Evolutionary conservation across 2,888 invertebrate genomes (phyloP), one percentile per base, ranked within the genome.

Genomic region (Halictus ligatus): DNA sequence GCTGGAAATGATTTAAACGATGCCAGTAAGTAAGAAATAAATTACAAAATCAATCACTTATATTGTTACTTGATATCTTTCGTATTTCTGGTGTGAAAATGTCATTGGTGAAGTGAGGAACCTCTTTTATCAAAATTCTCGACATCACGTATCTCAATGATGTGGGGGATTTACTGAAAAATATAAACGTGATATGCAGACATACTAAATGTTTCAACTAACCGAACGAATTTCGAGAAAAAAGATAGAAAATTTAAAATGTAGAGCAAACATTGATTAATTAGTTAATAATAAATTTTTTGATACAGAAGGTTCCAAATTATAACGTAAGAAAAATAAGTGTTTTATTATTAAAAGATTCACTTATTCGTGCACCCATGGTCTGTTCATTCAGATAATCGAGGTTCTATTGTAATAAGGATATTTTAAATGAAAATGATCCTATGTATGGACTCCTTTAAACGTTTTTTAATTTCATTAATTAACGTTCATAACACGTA

Each of bases 401-500:
- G 69, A 69, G 69, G 69, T 69, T 69, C 40, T 69, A 69, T 35
- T 21, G 69, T 69, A 69, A 69, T 67, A 71, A 71, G 71, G 71
- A 43, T 71, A 43, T 13, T 43, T 43, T n/a, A 71, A 64, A 43
- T 71, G 71, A 71, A 71, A 71, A 71, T 43, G 71, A 71, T 71
- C 71, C 71, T 43, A 43, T 21, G 13, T 43, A 71, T 40, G 40
- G 40, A 43, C 71, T 43, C 43, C 71, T 71, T 71, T 71, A 71
- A 40, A 71, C 71, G 43, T n/a, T 71, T 40, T 71, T 71, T 71
- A 71, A 71, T 71, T 71, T 71, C 71, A 71, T 71, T 71, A 69
- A 10, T 71, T n/a, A n/a, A 71, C 43, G 43, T 43, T 43, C 71
- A 43, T 40, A 71, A 71, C 43, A 71, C 71, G 71, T 71, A 71